These are phyloP conservation scores for Chironomus riparius DNA, from an alignment of 2,888 invertebrate genomes.

Conservation along the genomic window DNA sequence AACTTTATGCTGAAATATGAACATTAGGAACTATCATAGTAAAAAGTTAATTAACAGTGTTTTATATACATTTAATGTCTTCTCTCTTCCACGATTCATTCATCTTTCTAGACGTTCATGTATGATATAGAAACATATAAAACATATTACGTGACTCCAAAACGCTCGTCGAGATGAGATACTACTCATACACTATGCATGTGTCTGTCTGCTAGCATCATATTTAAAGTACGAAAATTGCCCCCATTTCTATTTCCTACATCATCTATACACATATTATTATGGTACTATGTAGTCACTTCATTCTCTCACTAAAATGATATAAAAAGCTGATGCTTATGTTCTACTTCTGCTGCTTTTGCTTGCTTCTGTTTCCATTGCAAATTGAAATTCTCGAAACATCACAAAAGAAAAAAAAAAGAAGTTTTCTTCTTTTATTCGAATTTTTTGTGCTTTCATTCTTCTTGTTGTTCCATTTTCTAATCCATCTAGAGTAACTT, in stretches of 20 bases:
- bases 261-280: not conserved
- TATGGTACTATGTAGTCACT: not conserved
- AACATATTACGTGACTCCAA: not conserved
- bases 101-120: not conserved
- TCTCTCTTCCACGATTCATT: not conserved
- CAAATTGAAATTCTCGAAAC: not conserved
- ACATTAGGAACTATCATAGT: not conserved
- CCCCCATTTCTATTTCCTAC: not conserved
- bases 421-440: too few species aligned
- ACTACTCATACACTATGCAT: not conserved
- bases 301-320: not conserved
- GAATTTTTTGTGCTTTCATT: too few species aligned
- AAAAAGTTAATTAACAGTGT: conserved; percentile 13
- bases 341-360: not conserved
- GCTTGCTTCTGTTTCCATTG: not conserved
- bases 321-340: not conserved
- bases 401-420: not conserved
- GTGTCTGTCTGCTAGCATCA: not conserved
- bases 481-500: too few species aligned
- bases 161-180: not conserved
- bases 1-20: too few species aligned
- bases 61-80: not conserved
- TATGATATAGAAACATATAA: not conserved
- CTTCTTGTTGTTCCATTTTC: too few species aligned
- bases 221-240: not conserved